phyloP scores from a whole-genome alignment of 2,113 vertebrate genomes.

The Brachyhypopomus gauderio region DNA sequence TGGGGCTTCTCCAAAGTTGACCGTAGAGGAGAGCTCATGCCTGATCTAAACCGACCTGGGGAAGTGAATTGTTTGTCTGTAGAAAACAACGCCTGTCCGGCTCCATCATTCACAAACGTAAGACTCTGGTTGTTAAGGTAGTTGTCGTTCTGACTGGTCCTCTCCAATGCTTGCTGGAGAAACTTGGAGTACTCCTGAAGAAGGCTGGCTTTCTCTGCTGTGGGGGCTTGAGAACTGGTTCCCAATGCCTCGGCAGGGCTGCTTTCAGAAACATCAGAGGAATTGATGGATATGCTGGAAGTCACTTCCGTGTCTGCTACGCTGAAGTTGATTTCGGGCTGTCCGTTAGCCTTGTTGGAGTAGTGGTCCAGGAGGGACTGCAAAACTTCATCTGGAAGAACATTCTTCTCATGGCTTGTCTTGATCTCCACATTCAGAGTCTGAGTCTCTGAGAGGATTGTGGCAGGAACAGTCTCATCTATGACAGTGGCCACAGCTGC shows the following conservation, averaged over 20 bases:
- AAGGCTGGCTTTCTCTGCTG: slow-evolving; percentile 95
- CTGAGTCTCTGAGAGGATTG: slow-evolving; percentile 86
- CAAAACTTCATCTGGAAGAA: slow-evolving; percentile 95
- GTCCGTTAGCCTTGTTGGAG: slow-evolving; percentile 95
- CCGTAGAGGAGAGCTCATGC: slow-evolving; percentile 92
- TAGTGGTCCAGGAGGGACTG: slow-evolving; percentile 97
- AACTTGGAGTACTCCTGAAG: slow-evolving; percentile 98
- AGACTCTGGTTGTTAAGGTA: slow-evolving; percentile 97
- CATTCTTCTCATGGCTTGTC: slow-evolving; percentile 89
- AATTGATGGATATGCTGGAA: slow-evolving; percentile 96
- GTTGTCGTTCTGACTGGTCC: slow-evolving; percentile 99
- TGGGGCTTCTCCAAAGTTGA: slow-evolving; percentile 94
- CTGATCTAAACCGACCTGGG: slow-evolving; percentile 90
- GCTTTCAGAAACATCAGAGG: slow-evolving; percentile 88
- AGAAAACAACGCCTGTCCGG: slow-evolving; percentile 90
- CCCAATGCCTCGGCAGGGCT: slow-evolving; percentile 83
- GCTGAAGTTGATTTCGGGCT: slow-evolving; percentile 93
- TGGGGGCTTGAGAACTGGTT: slow-evolving; percentile 82
- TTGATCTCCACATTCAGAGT: slow-evolving; percentile 89
- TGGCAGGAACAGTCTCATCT: slow-evolving; percentile 86
- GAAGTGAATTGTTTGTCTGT: slow-evolving; percentile 93
- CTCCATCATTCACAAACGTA: slow-evolving; percentile 92
- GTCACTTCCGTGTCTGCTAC: slow-evolving; percentile 96
- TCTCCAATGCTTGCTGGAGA: slow-evolving; percentile 96
- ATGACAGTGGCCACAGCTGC: slow-evolving; percentile 89